A percentile compares a stretch with the other conserved stretches of the same genome.
Evolutionary conservation across 2,888 invertebrate genomes (phyloP).

Genomic region (Fabriciana adippe): DNA sequence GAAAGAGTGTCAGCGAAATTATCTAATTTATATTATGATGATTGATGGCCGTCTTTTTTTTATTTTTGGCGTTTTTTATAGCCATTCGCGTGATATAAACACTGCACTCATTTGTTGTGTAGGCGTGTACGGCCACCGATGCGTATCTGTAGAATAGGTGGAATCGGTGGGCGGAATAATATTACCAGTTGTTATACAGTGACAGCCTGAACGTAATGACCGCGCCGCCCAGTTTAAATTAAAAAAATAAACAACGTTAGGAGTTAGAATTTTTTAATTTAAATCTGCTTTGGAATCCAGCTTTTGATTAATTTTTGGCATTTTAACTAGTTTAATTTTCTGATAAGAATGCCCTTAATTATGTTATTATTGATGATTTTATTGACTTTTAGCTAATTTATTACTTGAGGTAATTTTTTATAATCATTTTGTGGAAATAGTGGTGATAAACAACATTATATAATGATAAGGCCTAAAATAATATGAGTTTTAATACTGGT

Average conservation of each 20-base stretch:
- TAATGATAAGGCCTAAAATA: too few species aligned
- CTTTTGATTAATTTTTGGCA: not conserved
- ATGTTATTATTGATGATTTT: too few species aligned
- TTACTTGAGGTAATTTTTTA: not conserved
- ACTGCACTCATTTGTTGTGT: slow-evolving; percentile 60
- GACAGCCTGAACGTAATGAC: slow-evolving; percentile 60
- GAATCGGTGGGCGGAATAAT: slow-evolving; percentile 79
- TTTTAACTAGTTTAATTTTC: not conserved
- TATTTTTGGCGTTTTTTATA: slow-evolving; percentile 19
- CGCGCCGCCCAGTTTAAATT: slow-evolving; percentile 57
- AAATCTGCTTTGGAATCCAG: slow-evolving; percentile 3
- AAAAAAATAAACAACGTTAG: slow-evolving; percentile 37
- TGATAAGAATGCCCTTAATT: too few species aligned
- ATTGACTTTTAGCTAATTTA: too few species aligned
- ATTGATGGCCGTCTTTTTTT: slow-evolving; percentile 20
- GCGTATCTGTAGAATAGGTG: slow-evolving; percentile 75
- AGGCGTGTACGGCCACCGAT: slow-evolving; percentile 74
- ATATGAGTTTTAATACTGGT: too few species aligned
- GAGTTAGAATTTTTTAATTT: slow-evolving; percentile 7
- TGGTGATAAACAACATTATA: too few species aligned
- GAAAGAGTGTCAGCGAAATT: slow-evolving; percentile 13
- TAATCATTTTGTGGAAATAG: not conserved
- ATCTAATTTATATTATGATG: slow-evolving; percentile 19
- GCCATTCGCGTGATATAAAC: slow-evolving; percentile 47
- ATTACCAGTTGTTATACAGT: slow-evolving; percentile 69